These are phyloP conservation scores for Centropristis striata DNA, from an alignment of 2,113 vertebrate genomes.

Conservation along the genomic window DNA sequence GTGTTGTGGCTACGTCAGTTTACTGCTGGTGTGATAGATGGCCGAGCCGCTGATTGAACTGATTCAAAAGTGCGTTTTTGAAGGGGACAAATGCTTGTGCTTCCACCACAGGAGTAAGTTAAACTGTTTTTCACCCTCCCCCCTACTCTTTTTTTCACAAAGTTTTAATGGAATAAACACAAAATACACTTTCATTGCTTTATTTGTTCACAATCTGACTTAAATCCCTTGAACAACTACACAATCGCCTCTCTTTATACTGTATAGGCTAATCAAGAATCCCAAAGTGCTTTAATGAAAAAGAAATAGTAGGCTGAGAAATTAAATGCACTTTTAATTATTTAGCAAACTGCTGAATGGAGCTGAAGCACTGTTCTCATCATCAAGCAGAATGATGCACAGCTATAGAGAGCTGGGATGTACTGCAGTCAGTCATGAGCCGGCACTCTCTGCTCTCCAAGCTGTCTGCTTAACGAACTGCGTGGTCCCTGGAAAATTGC, in stretches of 20 bases:
- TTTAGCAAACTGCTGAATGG: constrained; percentile 62
- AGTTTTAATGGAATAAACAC: not conserved
- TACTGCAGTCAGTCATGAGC: constrained; percentile 53
- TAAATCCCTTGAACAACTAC: not conserved
- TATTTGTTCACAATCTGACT: not conserved
- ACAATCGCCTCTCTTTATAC: not conserved
- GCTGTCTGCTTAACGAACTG: constrained; percentile 56
- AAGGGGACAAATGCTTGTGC: constrained; percentile 57
- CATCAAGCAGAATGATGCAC: constrained; percentile 51
- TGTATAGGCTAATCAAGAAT: not conserved
- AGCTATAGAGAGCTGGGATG: not conserved
- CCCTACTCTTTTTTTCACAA: not conserved
- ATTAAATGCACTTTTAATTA: constrained; percentile 75
- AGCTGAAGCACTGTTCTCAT: constrained; percentile 41
- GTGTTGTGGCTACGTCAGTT: constrained; percentile 52
- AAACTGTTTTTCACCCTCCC: constrained; percentile 13
- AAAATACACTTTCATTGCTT: not conserved
- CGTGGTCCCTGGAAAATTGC: constrained; percentile 30
- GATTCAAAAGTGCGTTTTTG: constrained; percentile 58
- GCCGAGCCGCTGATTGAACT: constrained; percentile 59
- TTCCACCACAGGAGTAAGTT: constrained; percentile 20
- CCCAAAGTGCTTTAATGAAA: constrained; percentile 45
- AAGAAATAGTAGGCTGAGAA: constrained; percentile 34
- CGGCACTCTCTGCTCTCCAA: constrained; percentile 30
- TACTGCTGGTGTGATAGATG: constrained; percentile 63